Conservation (phyloP, 2,888 invertebrate genomes). For the Cryptus armator region DNA sequence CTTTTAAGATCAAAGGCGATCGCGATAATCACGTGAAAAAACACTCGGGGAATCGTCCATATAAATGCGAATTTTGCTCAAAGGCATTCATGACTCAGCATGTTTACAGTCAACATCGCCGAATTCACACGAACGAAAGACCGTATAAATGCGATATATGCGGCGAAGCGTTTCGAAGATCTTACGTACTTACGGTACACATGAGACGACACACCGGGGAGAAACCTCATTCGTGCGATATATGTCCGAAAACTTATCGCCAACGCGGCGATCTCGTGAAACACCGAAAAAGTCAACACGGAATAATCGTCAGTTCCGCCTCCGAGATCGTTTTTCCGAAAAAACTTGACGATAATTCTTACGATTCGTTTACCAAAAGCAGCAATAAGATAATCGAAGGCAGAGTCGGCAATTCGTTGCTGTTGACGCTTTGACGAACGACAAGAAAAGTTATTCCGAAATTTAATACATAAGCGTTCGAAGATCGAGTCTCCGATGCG, state of each 20-base stretch:
- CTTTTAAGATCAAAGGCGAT: constrained; percentile 70
- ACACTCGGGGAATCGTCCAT: constrained; percentile 69
- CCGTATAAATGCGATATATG: constrained; percentile 70
- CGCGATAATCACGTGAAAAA: constrained; percentile 68
- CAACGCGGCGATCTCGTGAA: constrained; percentile 70
- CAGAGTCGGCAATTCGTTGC: background rate
- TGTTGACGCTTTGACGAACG: constrained; percentile 34
- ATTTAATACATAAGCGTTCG: background rate
- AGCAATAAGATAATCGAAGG: background rate
- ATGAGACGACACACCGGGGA: constrained; percentile 70
- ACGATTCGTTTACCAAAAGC: constrained; percentile 5
- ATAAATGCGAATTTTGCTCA: constrained; percentile 69
- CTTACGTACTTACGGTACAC: constrained; percentile 69
- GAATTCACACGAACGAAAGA: constrained; percentile 71
- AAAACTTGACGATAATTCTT: background rate
- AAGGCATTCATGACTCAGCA: constrained; percentile 72
- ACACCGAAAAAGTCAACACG: constrained; percentile 66
- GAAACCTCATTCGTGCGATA: constrained; percentile 68
- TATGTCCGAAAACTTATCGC: constrained; percentile 68
- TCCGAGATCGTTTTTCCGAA: background rate
- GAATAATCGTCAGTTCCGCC: constrained; percentile 2
- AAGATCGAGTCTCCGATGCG: constrained; percentile 15
- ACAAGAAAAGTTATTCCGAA: background rate
- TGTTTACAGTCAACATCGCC: constrained; percentile 71
- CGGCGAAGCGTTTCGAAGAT: constrained; percentile 66